Conservation (phyloP, 2,113 vertebrate genomes). For the Nannospalax galili region DNA sequence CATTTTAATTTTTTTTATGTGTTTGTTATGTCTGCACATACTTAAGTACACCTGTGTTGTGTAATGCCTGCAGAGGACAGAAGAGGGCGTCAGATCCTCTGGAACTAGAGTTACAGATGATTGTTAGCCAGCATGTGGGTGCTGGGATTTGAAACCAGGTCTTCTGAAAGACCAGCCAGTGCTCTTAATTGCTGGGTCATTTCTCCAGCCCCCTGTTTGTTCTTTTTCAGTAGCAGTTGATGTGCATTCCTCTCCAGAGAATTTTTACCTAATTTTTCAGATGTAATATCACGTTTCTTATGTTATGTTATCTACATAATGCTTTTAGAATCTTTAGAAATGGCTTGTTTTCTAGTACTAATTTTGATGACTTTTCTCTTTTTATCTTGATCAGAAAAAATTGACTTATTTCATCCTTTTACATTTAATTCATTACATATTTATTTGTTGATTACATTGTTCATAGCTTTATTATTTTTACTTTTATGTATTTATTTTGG, state of each 20-base stretch:
- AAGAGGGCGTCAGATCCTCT: no score
- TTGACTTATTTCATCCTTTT: neutral
- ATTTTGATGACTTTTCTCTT: neutral
- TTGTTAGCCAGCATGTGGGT: no score
- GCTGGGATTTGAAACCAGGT: no score
- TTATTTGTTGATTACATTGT: no score
- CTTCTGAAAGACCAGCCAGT: no score
- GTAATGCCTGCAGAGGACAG: no score
- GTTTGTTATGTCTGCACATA: no score
- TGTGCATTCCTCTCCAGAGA: neutral
- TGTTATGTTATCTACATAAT: neutral
- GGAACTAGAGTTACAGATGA: no score
- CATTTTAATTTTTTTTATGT: no score
- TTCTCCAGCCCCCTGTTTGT: no score
- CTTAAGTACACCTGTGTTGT: no score
- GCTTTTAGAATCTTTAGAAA: neutral
- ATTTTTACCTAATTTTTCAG: neutral
- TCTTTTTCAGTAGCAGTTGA: neutral
- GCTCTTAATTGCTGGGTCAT: no score
- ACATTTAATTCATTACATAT: neutral
- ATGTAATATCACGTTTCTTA: neutral
- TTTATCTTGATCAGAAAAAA: neutral
- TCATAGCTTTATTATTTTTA: neutral
- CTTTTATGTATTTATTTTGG: neutral
- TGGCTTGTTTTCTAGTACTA: neutral